phyloP scores from a whole-genome alignment of 2,888 invertebrate genomes.

The Bugulina stolonifera region DNA sequence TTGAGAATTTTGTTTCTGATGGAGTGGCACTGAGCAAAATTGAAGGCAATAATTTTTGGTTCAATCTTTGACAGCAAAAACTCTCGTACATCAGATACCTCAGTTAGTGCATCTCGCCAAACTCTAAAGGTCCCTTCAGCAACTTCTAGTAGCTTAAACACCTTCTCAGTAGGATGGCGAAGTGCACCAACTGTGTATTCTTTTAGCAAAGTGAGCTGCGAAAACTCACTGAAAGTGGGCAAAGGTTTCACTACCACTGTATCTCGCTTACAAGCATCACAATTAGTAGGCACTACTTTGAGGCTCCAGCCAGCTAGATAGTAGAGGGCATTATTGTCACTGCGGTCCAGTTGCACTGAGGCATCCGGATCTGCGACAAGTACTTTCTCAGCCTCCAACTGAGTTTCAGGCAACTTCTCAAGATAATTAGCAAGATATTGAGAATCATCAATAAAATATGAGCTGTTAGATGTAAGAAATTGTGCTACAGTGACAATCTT shows the following conservation, averaged over 20 bases:
- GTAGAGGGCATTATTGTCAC: too few species aligned
- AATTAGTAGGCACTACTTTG: neutral
- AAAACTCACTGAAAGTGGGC: neutral
- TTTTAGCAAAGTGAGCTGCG: neutral
- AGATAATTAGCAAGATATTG: neutral
- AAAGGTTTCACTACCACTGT: neutral
- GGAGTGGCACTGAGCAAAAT: neutral
- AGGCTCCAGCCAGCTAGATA: neutral
- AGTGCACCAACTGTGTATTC: neutral
- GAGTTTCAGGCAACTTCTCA: neutral
- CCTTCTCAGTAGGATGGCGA: neutral
- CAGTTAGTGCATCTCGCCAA: neutral
- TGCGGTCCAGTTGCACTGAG: too few species aligned
- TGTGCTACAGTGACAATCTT: too few species aligned
- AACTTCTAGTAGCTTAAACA: neutral
- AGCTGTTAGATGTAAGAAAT: neutral
- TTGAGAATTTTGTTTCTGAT: neutral
- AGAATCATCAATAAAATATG: neutral
- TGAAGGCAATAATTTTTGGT: neutral
- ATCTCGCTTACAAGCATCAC: neutral
- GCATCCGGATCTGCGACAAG: too few species aligned
- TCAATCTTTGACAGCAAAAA: neutral
- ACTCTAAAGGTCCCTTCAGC: neutral
- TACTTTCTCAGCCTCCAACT: neutral
- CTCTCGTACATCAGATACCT: neutral